These are phyloP conservation scores for Cerceris ruficornis DNA, from an alignment of 2,888 invertebrate genomes.

Conservation along the genomic window DNA sequence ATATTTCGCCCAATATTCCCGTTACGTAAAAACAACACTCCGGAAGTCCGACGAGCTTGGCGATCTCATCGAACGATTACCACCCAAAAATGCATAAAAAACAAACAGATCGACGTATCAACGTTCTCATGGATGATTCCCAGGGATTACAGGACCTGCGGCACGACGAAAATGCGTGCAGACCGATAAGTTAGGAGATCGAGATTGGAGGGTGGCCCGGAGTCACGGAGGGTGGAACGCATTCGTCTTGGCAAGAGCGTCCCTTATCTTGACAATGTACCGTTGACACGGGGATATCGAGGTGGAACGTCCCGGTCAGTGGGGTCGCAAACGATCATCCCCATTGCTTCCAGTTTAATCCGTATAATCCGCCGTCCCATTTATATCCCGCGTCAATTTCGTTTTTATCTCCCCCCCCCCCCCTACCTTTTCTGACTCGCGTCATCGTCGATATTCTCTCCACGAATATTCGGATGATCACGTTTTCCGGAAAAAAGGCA, in stretches of 20 bases:
- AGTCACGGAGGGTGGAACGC: constrained; percentile 12
- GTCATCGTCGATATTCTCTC: neutral
- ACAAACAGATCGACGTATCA: neutral
- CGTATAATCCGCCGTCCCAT: constrained; percentile 49
- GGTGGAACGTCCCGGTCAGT: constrained; percentile 38
- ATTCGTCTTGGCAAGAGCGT: constrained; percentile 52
- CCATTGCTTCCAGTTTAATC: constrained; percentile 44
- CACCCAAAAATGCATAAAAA: neutral
- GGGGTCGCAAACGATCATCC: constrained; percentile 42
- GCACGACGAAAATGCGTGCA: constrained; percentile 10
- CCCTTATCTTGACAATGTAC: constrained; percentile 57
- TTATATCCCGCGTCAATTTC: constrained; percentile 19
- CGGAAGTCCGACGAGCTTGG: no score
- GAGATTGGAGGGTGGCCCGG: constrained; percentile 21
- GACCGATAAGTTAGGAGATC: constrained; percentile 40
- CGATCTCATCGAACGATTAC: no score
- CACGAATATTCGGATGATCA: no score
- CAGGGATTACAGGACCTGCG: constrained; percentile 4
- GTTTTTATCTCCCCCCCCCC: neutral
- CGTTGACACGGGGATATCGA: constrained; percentile 61
- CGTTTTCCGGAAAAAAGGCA: no score
- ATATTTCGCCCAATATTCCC: no score
- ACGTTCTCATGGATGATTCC: constrained; percentile 2
- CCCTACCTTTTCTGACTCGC: neutral
- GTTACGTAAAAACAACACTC: no score